These are phyloP conservation scores for Platichthys stellatus DNA, from an alignment of 2,113 vertebrate species.

Conservation along the genomic window DNA sequence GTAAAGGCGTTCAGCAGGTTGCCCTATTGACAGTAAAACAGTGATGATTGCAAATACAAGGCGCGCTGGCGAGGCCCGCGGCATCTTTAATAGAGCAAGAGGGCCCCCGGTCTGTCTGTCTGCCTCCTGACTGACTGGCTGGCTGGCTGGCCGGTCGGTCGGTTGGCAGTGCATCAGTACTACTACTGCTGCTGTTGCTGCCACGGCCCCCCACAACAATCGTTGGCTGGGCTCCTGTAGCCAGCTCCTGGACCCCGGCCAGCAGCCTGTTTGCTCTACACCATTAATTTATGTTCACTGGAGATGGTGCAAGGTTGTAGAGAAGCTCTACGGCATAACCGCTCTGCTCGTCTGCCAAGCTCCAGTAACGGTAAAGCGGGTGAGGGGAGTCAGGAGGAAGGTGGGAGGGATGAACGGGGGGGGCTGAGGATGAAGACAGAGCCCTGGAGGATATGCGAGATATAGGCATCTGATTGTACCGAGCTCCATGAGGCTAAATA, in stretches of 20 bases:
- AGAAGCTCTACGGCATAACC: constrained; percentile 84
- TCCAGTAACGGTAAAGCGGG: constrained; percentile 77
- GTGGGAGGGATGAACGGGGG: constrained; percentile 56
- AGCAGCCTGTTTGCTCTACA: constrained; percentile 91
- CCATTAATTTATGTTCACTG: constrained; percentile 94
- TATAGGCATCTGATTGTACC: constrained; percentile 80
- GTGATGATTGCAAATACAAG: constrained; percentile 88
- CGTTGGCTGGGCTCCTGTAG: constrained; percentile 84
- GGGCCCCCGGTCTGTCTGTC: constrained; percentile 78
- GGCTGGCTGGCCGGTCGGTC: constrained; percentile 41
- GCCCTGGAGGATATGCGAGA: constrained; percentile 83
- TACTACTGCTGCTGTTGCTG: constrained; percentile 64
- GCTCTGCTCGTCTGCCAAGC: constrained; percentile 88
- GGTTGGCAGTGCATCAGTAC: constrained; percentile 83
- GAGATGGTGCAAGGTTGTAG: constrained; percentile 91
- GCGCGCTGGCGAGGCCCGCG: constrained; percentile 79
- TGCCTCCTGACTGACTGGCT: constrained; percentile 48
- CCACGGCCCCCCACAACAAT: constrained; percentile 87
- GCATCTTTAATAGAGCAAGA: constrained; percentile 84
- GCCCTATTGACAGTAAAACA: constrained; percentile 86
- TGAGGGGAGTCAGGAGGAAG: constrained; percentile 74
- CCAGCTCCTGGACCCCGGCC: constrained; percentile 83
- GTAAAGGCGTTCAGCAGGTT: constrained; percentile 58
- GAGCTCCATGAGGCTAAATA: constrained; percentile 85
- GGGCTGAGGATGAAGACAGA: constrained; percentile 64